Conservation (phyloP, 2,113 vertebrate genomes). For the Oreotragus oreotragus region DNA sequence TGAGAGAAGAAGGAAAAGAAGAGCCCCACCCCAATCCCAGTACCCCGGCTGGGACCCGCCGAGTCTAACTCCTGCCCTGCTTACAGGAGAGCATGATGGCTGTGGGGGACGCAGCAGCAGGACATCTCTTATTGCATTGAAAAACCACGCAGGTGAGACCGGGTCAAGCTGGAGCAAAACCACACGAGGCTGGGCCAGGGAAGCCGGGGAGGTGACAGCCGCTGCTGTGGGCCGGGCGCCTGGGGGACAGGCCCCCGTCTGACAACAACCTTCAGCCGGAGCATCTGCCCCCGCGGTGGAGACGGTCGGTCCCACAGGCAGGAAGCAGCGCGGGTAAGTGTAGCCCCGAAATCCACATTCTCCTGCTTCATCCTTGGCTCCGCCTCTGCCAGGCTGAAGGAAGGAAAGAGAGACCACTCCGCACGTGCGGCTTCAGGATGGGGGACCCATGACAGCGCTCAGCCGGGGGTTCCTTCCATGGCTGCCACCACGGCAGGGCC, state of each 20-base stretch:
- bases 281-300: background rate
- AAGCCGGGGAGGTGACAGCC: background rate
- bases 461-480: background rate
- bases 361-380: accelerated
- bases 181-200: background rate
- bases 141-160: background rate
- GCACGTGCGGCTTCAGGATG: accelerated
- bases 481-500: background rate
- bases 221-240: accelerated
- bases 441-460: background rate
- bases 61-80: background rate
- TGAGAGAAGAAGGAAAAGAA: background rate
- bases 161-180: too few relatives aligned
- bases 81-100: background rate
- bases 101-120: background rate
- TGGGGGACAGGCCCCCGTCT: background rate
- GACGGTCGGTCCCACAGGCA: background rate
- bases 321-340: too few relatives aligned
- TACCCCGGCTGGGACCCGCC: accelerated
- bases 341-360: accelerated
- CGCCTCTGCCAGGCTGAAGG: background rate
- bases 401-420: background rate
- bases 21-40: background rate
- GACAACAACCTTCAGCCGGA: background rate
- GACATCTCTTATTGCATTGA: background rate